These are phyloP conservation scores for Cheilosia vernalis DNA, from an alignment of 2,888 invertebrate species.

Conservation along the genomic window DNA sequence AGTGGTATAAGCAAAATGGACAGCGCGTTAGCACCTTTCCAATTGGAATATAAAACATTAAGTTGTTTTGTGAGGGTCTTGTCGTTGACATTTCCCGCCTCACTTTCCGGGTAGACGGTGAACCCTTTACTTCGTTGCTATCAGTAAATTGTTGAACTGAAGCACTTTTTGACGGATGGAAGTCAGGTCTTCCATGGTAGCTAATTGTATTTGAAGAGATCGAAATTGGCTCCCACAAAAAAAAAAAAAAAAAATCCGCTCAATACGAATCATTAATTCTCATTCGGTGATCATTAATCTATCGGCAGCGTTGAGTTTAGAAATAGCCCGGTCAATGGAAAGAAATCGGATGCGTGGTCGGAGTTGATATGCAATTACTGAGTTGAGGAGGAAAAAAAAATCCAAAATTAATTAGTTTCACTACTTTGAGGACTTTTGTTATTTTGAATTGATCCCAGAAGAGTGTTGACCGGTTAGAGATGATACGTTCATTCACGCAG, in stretches of 20 bases:
- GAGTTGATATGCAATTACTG: slow-evolving; percentile 38
- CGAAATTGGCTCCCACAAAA: slow-evolving; percentile 23
- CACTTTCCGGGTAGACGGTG: neutral
- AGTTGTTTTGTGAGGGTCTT: neutral
- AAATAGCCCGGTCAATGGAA: neutral
- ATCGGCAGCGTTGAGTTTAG: slow-evolving; percentile 20
- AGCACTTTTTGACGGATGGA: slow-evolving; percentile 9
- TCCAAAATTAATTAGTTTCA: slow-evolving; percentile 55
- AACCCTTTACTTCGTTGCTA: neutral
- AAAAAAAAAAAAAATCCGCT: neutral
- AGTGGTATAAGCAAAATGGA: neutral
- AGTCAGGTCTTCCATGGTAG: slow-evolving; percentile 46
- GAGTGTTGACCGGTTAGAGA: slow-evolving; percentile 11
- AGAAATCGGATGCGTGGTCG: slow-evolving; percentile 18
- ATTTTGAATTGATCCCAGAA: slow-evolving; percentile 1
- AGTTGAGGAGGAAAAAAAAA: slow-evolving; percentile 23
- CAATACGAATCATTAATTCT: slow-evolving; percentile 47
- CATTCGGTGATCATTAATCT: slow-evolving; percentile 52
- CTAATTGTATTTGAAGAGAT: slow-evolving; percentile 53
- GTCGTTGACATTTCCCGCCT: neutral
- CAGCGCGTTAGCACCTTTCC: neutral
- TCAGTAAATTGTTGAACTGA: neutral
- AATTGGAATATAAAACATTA: slow-evolving; percentile 2
- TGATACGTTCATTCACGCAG: slow-evolving; percentile 2
- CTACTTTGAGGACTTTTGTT: slow-evolving; percentile 31